Evolutionary conservation across 1,140 invertebrate species (phyloP).

Genomic region (Drosophila simulans): DNA sequence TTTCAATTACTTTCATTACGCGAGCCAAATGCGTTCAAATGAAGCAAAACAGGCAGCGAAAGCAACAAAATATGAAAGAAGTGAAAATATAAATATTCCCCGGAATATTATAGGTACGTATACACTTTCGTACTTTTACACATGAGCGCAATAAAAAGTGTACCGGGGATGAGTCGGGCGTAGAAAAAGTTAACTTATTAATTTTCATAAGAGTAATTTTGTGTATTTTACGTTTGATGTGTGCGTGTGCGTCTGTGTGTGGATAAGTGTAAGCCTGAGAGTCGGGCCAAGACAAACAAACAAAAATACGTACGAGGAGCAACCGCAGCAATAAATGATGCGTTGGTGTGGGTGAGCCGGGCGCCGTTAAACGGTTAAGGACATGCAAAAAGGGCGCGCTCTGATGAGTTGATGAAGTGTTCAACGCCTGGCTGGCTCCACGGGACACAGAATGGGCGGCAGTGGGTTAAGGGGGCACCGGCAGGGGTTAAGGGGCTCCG

Average conservation of each 20-base stretch:
- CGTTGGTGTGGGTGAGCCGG: conserved; percentile 43
- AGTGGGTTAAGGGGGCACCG: conserved; percentile 12
- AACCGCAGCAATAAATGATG: conserved; percentile 65
- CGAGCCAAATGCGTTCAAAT: conserved; percentile 75
- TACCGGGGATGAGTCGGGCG: conserved; percentile 51
- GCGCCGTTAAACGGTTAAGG: conserved; percentile 77
- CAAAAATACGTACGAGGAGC: conserved; percentile 34
- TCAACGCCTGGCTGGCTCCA: conserved; percentile 73
- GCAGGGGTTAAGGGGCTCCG: not conserved
- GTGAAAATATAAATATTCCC: conserved; percentile 32
- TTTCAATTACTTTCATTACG: conserved; percentile 83
- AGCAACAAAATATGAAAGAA: conserved; percentile 25
- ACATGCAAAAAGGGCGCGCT: conserved; percentile 81
- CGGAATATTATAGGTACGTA: conserved; percentile 24
- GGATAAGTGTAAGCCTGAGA: not conserved
- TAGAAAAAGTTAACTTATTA: conserved; percentile 82
- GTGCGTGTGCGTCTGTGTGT: conserved; percentile 20
- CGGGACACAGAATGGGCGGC: conserved; percentile 34
- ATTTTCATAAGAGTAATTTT: conserved; percentile 84
- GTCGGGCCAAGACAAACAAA: conserved; percentile 51
- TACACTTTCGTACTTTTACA: conserved; percentile 26
- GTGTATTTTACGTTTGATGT: conserved; percentile 72
- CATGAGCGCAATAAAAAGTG: conserved; percentile 48
- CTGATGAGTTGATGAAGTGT: conserved; percentile 82
- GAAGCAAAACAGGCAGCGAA: conserved; percentile 57